Evolutionary conservation across 2,797 vertebrate genomes (phyloP).

Genomic region (Darevskia mixta): DNA sequence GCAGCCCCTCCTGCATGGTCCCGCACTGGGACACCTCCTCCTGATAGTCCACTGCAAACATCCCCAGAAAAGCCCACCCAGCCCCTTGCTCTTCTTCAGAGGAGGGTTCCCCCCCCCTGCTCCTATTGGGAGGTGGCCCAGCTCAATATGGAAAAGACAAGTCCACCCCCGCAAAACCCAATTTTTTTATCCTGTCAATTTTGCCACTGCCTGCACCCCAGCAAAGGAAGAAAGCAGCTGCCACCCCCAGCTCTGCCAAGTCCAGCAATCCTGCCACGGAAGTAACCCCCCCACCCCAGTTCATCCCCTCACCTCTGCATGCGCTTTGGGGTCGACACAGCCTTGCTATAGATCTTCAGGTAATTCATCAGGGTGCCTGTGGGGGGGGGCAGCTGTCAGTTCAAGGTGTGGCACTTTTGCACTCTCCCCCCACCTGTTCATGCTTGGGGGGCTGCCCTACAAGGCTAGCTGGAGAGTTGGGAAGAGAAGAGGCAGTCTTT

Average conservation of each 20-base stretch:
- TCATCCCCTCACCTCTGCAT: conserved; percentile 13
- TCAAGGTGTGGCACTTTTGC: no score
- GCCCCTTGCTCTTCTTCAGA: background rate
- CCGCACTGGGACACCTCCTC: background rate
- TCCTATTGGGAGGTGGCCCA: background rate
- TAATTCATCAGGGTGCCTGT: conserved; percentile 22
- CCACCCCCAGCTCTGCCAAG: background rate
- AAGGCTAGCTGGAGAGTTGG: background rate
- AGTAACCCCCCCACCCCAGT: background rate
- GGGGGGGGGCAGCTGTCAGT: no score
- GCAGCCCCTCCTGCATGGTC: background rate
- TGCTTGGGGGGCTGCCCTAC: background rate
- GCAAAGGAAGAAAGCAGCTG: no score
- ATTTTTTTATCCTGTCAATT: no score
- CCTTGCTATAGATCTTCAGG: background rate
- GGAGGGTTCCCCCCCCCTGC: background rate
- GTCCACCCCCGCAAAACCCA: no score
- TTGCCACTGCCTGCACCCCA: background rate
- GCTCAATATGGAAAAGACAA: background rate
- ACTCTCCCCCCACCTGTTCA: background rate
- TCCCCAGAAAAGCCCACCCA: rapidly evolving
- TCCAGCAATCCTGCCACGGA: background rate
- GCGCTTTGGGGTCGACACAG: background rate
- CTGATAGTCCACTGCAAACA: background rate
- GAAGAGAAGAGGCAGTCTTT: background rate